A percentile compares a stretch with the other conserved stretches of the same genome.
Conservation (phyloP, 2,888 invertebrate species). For the Crematogaster levior region DNA sequence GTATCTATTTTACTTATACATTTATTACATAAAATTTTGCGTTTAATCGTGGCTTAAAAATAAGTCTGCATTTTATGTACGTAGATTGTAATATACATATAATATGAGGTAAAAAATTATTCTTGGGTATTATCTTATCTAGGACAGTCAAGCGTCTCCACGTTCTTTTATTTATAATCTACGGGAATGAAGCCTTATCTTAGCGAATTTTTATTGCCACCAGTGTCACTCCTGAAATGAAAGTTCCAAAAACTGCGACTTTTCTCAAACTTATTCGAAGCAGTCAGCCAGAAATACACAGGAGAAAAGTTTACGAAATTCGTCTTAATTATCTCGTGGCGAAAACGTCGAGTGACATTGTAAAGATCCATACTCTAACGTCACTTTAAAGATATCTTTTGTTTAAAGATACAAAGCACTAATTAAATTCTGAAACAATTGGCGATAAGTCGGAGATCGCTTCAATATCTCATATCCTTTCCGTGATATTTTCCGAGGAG, state of each 20-base stretch:
- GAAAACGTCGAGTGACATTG: constrained; percentile 9
- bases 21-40: not conserved
- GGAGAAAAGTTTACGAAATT: constrained; percentile 57
- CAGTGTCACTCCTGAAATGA: constrained; percentile 31
- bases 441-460: not conserved
- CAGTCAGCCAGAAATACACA: constrained; percentile 42
- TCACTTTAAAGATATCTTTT: not conserved
- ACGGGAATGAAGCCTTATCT: constrained; percentile 39
- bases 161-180: constrained; percentile 47
- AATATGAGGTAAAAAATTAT: constrained; percentile 18
- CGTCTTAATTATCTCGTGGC: constrained; percentile 41
- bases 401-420: not conserved
- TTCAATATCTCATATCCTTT: not conserved
- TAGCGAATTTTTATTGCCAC: constrained; percentile 43
- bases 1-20: not conserved
- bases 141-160: constrained; percentile 18
- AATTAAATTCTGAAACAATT: constrained; percentile 19
- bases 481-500: not conserved
- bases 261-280: constrained; percentile 60
- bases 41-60: not conserved
- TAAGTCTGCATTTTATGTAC: not conserved
- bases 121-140: constrained; percentile 5
- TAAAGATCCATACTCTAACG: not conserved
- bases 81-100: not conserved
- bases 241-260: constrained; percentile 61